Evolutionary conservation across 1,140 invertebrate genomes (phyloP).

Genomic region (Heliconius nattereri): DNA sequence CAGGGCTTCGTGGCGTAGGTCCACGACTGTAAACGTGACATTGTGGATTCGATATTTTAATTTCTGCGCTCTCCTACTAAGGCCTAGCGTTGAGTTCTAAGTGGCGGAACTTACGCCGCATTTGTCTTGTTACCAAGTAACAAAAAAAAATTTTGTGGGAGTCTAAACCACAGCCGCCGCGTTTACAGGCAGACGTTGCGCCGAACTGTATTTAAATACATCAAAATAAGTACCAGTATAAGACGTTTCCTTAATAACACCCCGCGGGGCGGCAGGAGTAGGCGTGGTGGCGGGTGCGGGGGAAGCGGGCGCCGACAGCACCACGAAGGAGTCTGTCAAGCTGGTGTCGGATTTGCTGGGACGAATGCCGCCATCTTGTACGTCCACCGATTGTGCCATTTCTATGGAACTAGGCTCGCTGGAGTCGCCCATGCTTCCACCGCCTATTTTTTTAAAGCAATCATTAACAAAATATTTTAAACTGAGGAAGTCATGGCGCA

Average conservation of each 20-base stretch:
- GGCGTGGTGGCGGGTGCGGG: slow-evolving; percentile 41
- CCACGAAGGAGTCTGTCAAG: slow-evolving; percentile 94
- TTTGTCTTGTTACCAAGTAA: too few species aligned
- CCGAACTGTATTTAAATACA: neutral
- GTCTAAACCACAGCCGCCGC: too few species aligned
- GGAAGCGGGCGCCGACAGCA: slow-evolving; percentile 84
- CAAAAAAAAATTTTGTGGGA: too few species aligned
- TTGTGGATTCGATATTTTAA: too few species aligned
- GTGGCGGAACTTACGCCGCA: too few species aligned
- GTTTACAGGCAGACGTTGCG: too few species aligned
- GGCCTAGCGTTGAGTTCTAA: too few species aligned
- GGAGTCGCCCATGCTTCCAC: slow-evolving; percentile 77
- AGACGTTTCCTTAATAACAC: slow-evolving; percentile 31
- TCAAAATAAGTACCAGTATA: slow-evolving; percentile 27
- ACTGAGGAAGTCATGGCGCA: too few species aligned
- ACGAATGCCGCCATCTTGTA: slow-evolving; percentile 80
- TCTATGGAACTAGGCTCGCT: slow-evolving; percentile 66
- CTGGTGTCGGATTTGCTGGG: slow-evolving; percentile 95
- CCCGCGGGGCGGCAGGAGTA: slow-evolving; percentile 37
- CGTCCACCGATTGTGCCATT: slow-evolving; percentile 36
- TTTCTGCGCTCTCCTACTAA: too few species aligned
- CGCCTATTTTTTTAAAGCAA: slow-evolving; percentile 50
- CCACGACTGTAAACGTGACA: too few species aligned
- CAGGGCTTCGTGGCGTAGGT: too few species aligned
- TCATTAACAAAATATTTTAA: too few species aligned